These are phyloP conservation scores for Piscicola geometra DNA, from an alignment of 2,888 invertebrate genomes.

Conservation along the genomic window DNA sequence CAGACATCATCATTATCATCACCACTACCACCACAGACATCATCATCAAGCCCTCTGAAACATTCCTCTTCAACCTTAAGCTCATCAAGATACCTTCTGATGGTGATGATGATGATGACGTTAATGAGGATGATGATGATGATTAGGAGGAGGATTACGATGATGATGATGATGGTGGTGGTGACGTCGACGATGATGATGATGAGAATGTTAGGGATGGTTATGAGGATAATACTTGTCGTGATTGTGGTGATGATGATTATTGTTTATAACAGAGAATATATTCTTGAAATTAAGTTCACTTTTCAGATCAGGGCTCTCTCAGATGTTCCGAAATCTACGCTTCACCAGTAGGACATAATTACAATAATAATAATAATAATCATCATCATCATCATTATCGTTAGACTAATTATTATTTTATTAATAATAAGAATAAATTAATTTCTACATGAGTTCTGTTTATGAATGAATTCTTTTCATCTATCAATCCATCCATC, in stretches of 20 bases:
- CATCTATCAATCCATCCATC: too few species aligned
- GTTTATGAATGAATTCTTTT: too few species aligned
- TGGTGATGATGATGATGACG: slow-evolving; percentile 29
- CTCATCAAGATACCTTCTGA: neutral
- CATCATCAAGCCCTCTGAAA: neutral
- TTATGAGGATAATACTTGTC: neutral
- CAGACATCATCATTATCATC: too few species aligned
- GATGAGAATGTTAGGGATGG: slow-evolving; percentile 27
- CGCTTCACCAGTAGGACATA: neutral
- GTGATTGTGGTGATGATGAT: neutral
- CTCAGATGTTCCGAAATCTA: neutral
- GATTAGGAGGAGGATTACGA: slow-evolving; percentile 33
- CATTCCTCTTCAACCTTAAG: neutral
- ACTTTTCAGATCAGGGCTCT: too few species aligned
- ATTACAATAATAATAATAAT: too few species aligned
- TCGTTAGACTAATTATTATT: too few species aligned
- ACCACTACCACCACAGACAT: neutral
- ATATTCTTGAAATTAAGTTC: too few species aligned
- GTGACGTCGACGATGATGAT: slow-evolving; percentile 31
- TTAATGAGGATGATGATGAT: slow-evolving; percentile 35
- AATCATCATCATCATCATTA: too few species aligned
- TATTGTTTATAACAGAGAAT: too few species aligned
- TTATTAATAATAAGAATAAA: too few species aligned
- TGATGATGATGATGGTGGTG: slow-evolving; percentile 32
- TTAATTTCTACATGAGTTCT: too few species aligned